Evolutionary conservation across 2,888 invertebrate genomes (phyloP).

Genomic region (Philhelius pedissequus): DNA sequence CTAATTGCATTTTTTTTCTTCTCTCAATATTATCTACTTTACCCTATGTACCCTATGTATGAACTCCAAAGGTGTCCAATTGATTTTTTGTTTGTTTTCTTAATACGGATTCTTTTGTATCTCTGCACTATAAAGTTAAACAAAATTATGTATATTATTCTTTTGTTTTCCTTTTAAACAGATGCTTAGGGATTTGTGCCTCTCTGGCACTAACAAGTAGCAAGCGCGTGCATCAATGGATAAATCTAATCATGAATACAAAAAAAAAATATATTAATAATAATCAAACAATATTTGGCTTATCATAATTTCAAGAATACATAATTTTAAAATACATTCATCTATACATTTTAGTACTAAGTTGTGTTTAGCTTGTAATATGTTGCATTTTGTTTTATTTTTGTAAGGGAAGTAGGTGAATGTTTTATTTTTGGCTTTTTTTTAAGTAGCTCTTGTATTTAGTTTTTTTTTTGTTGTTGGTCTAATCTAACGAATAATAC

Average conservation of each 20-base stretch:
- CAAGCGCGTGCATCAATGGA: conserved; percentile 71
- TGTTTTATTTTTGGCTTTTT: neutral
- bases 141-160: conserved; percentile 58
- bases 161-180: conserved; percentile 73
- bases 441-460: neutral
- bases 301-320: conserved; percentile 13
- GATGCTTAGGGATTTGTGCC: conserved; percentile 78
- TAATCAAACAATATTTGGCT: conserved; percentile 42
- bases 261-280: neutral
- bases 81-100: conserved; percentile 9
- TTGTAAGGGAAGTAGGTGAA: conserved; percentile 69
- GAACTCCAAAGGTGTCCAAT: conserved; percentile 58
- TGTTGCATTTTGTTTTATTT: conserved; percentile 21
- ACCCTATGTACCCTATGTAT: conserved; percentile 37
- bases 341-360: conserved; percentile 46
- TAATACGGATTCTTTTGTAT: conserved; percentile 24
- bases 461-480: neutral
- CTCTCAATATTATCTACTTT: conserved; percentile 35
- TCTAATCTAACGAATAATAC: neutral
- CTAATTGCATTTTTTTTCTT: conserved; percentile 12
- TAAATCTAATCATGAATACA: conserved; percentile 62
- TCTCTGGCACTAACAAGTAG: conserved; percentile 70
- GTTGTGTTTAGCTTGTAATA: conserved; percentile 57
- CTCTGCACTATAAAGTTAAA: conserved; percentile 47
- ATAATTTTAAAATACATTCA: conserved; percentile 22